Evolutionary conservation across 2,113 vertebrate genomes (phyloP).

Genomic region (Sturnira hondurensis): DNA sequence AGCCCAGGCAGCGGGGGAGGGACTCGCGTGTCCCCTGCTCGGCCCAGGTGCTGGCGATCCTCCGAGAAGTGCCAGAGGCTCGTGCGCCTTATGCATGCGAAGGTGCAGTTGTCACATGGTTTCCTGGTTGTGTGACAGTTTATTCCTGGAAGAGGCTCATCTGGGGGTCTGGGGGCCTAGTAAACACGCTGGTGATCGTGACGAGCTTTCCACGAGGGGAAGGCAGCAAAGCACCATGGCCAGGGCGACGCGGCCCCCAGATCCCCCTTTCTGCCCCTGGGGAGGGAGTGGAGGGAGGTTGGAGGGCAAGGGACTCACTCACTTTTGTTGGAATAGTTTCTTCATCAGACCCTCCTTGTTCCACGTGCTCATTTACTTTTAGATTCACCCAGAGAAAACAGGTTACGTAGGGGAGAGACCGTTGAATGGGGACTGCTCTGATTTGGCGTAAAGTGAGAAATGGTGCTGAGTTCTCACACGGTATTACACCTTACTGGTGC

Average conservation of each 20-base stretch:
- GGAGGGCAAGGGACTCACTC: not conserved
- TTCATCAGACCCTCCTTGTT: not conserved
- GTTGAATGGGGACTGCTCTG: not conserved
- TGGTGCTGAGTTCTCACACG: not conserved
- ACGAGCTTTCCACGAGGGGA: conserved; percentile 62
- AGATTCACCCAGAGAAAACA: conserved; percentile 77
- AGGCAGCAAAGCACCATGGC: conserved; percentile 26
- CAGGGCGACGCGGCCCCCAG: conserved; percentile 34
- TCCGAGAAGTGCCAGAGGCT: conserved; percentile 41
- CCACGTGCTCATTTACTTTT: conserved; percentile 72
- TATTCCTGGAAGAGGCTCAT: conserved; percentile 13
- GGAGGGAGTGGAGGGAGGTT: not conserved
- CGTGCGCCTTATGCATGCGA: rapidly evolving
- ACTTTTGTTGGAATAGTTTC: conserved; percentile 41
- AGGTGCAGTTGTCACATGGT: conserved; percentile 62
- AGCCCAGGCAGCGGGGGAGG: conserved; percentile 44
- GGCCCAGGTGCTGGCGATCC: conserved; percentile 76
- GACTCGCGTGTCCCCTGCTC: conserved; percentile 8
- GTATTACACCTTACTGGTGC: conserved; percentile 24
- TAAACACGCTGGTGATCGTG: conserved; percentile 39
- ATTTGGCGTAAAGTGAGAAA: not conserved
- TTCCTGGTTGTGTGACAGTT: conserved; percentile 54
- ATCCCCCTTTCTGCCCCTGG: not conserved
- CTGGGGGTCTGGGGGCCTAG: conserved; percentile 25
- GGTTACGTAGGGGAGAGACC: conserved; percentile 48